Conservation (phyloP, 2,113 vertebrate species). For the Vulpes lagopus region DNA sequence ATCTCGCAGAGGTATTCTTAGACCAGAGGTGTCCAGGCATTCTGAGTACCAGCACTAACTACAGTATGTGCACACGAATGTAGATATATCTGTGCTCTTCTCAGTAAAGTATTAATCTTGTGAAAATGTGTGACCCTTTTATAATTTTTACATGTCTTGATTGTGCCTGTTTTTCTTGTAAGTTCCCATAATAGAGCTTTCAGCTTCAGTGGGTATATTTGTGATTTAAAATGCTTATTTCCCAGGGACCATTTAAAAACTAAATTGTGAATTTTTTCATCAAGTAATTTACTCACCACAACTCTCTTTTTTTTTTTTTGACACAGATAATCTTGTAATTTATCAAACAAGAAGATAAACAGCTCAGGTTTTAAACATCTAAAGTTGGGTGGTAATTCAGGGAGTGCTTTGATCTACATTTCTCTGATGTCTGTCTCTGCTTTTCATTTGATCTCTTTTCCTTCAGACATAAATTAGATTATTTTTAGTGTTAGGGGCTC, state of each 20-base stretch:
- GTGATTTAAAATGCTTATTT: constrained; percentile 3
- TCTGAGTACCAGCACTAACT: neutral
- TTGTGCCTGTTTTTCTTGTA: neutral
- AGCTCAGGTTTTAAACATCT: constrained; percentile 21
- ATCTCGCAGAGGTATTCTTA: neutral
- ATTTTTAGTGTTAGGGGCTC: neutral
- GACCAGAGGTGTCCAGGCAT: neutral
- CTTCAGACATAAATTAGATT: neutral
- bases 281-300: neutral
- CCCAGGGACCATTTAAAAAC: neutral
- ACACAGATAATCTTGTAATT: neutral
- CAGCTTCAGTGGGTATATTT: constrained; percentile 24
- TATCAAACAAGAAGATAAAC: neutral
- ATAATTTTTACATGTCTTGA: neutral
- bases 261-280: constrained; percentile 25
- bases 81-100: neutral
- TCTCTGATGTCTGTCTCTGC: neutral
- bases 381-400: neutral
- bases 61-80: too few species aligned
- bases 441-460: neutral
- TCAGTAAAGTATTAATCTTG: neutral
- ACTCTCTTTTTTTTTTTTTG: neutral
- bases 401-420: neutral
- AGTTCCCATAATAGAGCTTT: neutral
- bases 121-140: neutral